Evolutionary conservation across 2,888 invertebrate species (phyloP).

Genomic region (Cosmia pyralina): DNA sequence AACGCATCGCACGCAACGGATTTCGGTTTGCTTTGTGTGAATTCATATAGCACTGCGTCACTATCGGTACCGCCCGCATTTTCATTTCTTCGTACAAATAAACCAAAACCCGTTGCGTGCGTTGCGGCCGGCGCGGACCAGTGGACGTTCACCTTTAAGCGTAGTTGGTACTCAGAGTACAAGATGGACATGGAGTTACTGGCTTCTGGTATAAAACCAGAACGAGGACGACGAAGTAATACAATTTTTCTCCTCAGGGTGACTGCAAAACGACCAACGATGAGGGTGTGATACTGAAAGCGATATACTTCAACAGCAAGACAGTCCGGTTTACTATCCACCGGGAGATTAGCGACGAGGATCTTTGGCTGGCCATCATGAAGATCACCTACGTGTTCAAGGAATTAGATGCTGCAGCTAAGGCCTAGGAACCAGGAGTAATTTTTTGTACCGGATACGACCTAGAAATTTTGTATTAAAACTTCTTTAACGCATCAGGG

Average conservation of each 20-base stretch:
- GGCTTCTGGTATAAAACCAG: no score
- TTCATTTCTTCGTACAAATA: no score
- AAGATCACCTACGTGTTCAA: slow-evolving; percentile 93
- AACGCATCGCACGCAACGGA: no score
- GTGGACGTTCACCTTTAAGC: no score
- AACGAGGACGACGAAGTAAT: background rate
- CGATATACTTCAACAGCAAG: slow-evolving; percentile 90
- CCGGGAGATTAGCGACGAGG: slow-evolving; percentile 92
- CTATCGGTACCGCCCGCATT: no score
- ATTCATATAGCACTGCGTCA: no score
- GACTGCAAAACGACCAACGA: slow-evolving; percentile 84
- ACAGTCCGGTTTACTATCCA: slow-evolving; percentile 93
- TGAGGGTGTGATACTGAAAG: slow-evolving; percentile 90
- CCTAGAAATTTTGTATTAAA: background rate
- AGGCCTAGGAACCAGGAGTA: slow-evolving; percentile 9
- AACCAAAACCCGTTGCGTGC: no score
- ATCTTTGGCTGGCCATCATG: slow-evolving; percentile 92
- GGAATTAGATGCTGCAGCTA: slow-evolving; percentile 87
- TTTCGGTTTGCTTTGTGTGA: no score
- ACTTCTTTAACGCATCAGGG: background rate
- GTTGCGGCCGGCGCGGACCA: no score
- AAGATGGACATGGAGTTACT: background rate
- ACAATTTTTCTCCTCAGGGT: slow-evolving; percentile 69
- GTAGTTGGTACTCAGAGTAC: background rate
- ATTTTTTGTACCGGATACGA: background rate